Percentiles rank a stretch among this genome's conserved stretches.
phyloP scores from a whole-genome alignment of 1,140 invertebrate species.

The Ceratosolen solmsi region DNA sequence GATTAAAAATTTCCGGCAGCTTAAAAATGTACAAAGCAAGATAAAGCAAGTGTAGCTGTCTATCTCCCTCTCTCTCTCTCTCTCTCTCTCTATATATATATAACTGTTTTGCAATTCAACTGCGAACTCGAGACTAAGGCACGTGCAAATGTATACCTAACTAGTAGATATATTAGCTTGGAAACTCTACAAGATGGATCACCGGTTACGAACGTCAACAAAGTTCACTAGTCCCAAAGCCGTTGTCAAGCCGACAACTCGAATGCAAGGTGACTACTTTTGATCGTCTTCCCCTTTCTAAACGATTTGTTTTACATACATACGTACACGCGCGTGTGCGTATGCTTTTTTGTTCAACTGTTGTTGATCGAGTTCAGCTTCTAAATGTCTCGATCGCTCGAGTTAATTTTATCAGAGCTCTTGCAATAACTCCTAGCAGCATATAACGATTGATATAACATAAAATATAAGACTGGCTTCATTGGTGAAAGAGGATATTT shows the following conservation, averaged over 20 bases:
- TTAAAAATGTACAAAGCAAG: neutral
- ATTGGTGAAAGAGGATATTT: neutral
- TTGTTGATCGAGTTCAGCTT: neutral
- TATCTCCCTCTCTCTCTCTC: neutral
- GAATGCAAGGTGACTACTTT: neutral
- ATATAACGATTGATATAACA: neutral
- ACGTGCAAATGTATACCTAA: neutral
- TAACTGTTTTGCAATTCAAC: neutral
- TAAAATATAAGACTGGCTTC: neutral
- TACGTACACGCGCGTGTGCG: neutral
- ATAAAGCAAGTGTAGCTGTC: neutral
- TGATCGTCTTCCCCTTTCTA: neutral
- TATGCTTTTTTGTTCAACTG: neutral
- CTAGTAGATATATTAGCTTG: constrained; percentile 40
- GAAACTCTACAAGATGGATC: constrained; percentile 64
- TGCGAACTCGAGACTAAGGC: too few relatives aligned
- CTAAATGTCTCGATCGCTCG: neutral
- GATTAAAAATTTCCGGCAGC: neutral
- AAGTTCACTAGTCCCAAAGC: constrained; percentile 54
- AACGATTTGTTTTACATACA: neutral
- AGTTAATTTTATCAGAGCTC: neutral
- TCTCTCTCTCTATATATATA: neutral
- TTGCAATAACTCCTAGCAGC: neutral
- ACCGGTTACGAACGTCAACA: constrained; percentile 59
- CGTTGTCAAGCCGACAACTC: neutral